Evolutionary conservation across 1,140 invertebrate species (phyloP), one percentile per base, ranked within the genome.

Genomic region (Rhopalosiphum maidis): DNA sequence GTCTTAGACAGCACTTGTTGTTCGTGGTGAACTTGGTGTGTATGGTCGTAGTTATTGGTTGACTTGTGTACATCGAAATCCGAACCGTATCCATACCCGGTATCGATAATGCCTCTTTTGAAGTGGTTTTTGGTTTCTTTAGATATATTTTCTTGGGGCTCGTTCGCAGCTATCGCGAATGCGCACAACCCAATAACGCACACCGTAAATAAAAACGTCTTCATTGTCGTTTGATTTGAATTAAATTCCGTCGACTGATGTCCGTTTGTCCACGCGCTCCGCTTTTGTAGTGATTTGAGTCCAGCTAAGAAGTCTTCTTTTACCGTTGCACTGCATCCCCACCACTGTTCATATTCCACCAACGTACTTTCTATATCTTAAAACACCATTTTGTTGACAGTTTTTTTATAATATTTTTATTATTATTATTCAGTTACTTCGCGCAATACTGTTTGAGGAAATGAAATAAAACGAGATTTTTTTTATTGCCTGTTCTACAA

Each of bases 211-310:
- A 93, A 30, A 85, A 86, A 22, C 48, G 5, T 18, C 35, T 85
- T 93, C 91, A 93, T 93, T 51, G 48, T 85, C 22, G 90, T 94
- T 5, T 90, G 93, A 60, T 94, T 94, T 21, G 93, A 94, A 37
- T 77, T 94, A 83, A 93, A 94, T 88, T 18, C 77, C 22, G 18
- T 91, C n/a, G 68, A 91, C 90, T 83, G 90, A 83, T 51, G 43
- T 25, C 21, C 11, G 30, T 4, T 83, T 4, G 68, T 37, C 68
- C 1, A 25, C 1, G 25, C 91, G 96, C 96, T 30, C 6, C 5
- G 54, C 37, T 90, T 90, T 90, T 90, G 89, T 90, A 90, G 54
- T 18, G 95, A 96, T 51, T 96, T 96, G 68, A 96, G 96, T 96
- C 97, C 90, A 35, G 21, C 86, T 48, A 51, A 7, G 46, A 35